These are phyloP conservation scores for Phenacoccus solenopsis DNA, from an alignment of 1,140 invertebrate species.

Conservation along the genomic window DNA sequence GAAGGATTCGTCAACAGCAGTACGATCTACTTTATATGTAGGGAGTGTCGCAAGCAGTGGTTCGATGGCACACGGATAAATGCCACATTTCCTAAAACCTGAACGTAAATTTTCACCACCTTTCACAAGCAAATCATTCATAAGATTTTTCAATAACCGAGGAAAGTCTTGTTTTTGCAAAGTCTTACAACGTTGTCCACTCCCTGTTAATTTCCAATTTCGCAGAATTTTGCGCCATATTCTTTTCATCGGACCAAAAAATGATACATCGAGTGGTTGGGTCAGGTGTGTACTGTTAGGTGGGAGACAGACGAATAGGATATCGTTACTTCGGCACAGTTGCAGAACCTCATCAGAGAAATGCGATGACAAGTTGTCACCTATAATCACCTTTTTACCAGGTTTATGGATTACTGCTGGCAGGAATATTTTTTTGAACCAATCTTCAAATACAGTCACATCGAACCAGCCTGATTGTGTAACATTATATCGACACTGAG, in stretches of 20 bases:
- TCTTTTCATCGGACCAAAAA: conserved; percentile 32
- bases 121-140: conserved; percentile 23
- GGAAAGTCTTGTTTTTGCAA: conserved; percentile 28
- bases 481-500: conserved; percentile 31
- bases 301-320: conserved; percentile 33
- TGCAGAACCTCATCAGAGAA: conserved; percentile 29
- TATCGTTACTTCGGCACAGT: conserved; percentile 31
- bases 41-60: conserved; percentile 25
- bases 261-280: conserved; percentile 36
- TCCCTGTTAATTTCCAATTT: conserved; percentile 28
- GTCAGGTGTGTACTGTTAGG: conserved; percentile 34
- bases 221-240: conserved; percentile 33
- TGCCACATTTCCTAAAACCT: conserved; percentile 19
- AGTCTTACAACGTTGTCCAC: conserved; percentile 18
- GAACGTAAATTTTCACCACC: conserved; percentile 19
- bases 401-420: conserved; percentile 26
- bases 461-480: conserved; percentile 32
- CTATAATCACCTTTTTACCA: conserved; percentile 30
- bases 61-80: conserved; percentile 5
- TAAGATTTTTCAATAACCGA: conserved; percentile 13
- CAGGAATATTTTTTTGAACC: conserved; percentile 28
- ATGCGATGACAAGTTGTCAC: conserved; percentile 35
- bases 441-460: conserved; percentile 31
- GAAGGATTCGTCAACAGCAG: too few species aligned
- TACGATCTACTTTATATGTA: too few species aligned